A percentile compares a stretch with the other conserved stretches of the same genome.
These are phyloP conservation scores for Polymixis lichenea DNA, from an alignment of 2,888 invertebrate genomes.

Conservation along the genomic window DNA sequence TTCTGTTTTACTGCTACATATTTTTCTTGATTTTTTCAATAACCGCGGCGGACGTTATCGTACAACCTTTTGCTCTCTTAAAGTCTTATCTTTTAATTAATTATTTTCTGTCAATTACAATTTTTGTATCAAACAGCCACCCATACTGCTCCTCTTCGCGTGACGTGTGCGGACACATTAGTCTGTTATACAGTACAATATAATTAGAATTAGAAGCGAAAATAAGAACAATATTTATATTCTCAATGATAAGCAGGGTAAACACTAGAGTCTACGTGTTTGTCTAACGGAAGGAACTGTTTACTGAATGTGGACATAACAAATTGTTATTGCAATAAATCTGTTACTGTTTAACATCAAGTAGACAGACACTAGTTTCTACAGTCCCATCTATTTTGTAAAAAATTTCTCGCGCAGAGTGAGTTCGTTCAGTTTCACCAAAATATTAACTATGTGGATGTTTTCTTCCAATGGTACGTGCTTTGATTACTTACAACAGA, in stretches of 20 bases:
- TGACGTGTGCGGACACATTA: conserved; percentile 41
- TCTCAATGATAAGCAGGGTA: conserved; percentile 33
- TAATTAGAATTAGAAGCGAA: conserved; percentile 31
- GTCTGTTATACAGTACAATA: conserved; percentile 37
- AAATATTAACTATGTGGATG: conserved; percentile 60
- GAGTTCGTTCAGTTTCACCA: conserved; percentile 52
- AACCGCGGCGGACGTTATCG: conserved; percentile 63
- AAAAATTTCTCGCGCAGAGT: conserved; percentile 34
- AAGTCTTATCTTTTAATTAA: conserved; percentile 77
- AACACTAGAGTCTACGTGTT: conserved; percentile 49
- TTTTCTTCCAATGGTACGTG: conserved; percentile 68
- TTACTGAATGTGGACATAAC: conserved; percentile 56
- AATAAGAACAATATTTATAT: conserved; percentile 52
- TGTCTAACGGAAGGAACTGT: conserved; percentile 56
- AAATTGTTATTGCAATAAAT: conserved; percentile 55
- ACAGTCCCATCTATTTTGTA: conserved; percentile 31
- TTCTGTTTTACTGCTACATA: conserved; percentile 46
- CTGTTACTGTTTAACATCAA: conserved; percentile 47
- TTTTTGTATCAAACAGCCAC: conserved; percentile 63
- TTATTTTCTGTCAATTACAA: conserved; percentile 67
- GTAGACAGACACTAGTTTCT: conserved; percentile 37
- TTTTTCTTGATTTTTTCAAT: conserved; percentile 67
- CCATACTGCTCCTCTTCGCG: conserved; percentile 58
- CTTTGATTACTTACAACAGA: conserved; percentile 71
- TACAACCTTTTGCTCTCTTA: conserved; percentile 73